Evolutionary conservation across 2,888 invertebrate genomes (phyloP).

Genomic region (Mantis religiosa): DNA sequence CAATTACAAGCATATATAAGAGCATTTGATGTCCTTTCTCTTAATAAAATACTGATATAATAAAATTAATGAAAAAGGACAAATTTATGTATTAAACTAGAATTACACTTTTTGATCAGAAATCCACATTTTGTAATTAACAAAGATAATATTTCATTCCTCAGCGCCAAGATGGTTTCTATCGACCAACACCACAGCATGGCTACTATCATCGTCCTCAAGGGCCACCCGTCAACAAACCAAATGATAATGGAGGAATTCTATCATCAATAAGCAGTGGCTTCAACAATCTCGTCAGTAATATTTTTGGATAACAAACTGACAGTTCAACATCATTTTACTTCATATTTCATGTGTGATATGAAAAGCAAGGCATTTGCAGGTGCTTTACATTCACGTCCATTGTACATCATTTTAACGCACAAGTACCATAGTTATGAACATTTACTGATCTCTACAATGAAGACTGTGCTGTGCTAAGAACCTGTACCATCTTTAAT

Average conservation of each 20-base stretch:
- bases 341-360: not conserved
- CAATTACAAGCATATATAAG: too few relatives aligned
- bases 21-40: too few relatives aligned
- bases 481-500: too few relatives aligned
- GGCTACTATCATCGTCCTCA: conserved; percentile 43
- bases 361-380: not conserved
- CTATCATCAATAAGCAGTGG: conserved; percentile 73
- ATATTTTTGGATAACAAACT: conserved; percentile 62
- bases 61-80: too few relatives aligned
- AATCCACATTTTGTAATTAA: not conserved
- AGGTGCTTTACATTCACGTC: not conserved
- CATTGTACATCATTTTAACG: not conserved
- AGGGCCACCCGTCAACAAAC: conserved; percentile 47
- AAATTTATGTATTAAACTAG: too few relatives aligned
- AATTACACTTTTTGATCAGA: too few relatives aligned
- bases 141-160: conserved; percentile 5
- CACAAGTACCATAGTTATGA: not conserved
- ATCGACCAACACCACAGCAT: conserved; percentile 51
- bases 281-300: conserved; percentile 71
- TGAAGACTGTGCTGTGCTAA: not conserved
- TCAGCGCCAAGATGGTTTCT: conserved; percentile 53
- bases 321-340: not conserved
- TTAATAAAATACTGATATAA: too few relatives aligned
- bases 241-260: conserved; percentile 54
- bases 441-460: not conserved